Evolutionary conservation across 2,797 vertebrate genomes (phyloP).

Genomic region (Pantherophis alleghaniensis): DNA sequence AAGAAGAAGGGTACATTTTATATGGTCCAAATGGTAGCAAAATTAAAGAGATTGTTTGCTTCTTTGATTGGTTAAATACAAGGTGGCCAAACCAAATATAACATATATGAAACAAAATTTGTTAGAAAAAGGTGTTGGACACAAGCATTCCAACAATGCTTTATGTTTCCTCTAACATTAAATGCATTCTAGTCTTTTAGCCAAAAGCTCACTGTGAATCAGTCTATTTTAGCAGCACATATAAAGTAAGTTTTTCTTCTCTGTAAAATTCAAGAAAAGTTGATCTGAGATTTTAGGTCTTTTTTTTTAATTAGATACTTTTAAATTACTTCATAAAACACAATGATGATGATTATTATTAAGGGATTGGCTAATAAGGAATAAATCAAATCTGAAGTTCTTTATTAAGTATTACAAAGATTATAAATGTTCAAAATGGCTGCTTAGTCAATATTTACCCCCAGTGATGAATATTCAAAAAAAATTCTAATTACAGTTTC

Average conservation of each 20-base stretch:
- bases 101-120: neutral
- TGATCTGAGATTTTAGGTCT: neutral
- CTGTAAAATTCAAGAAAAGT: conserved; percentile 21
- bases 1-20: neutral
- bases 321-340: conserved; percentile 18
- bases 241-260: neutral
- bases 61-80: neutral
- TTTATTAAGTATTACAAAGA: neutral
- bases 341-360: conserved; percentile 9
- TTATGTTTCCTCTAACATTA: neutral
- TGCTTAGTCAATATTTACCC: neutral
- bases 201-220: neutral
- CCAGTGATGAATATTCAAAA: conserved; percentile 4
- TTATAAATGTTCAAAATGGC: conserved; percentile 3
- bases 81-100: neutral
- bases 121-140: neutral
- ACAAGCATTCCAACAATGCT: neutral
- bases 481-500: conserved; percentile 18
- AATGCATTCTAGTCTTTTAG: neutral
- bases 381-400: conserved; percentile 24
- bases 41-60: neutral
- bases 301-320: neutral
- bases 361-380: neutral
- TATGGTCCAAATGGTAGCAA: neutral
- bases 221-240: neutral